Conservation (phyloP, 2,888 invertebrate genomes). For the Rambutsinella grinnellia region DNA sequence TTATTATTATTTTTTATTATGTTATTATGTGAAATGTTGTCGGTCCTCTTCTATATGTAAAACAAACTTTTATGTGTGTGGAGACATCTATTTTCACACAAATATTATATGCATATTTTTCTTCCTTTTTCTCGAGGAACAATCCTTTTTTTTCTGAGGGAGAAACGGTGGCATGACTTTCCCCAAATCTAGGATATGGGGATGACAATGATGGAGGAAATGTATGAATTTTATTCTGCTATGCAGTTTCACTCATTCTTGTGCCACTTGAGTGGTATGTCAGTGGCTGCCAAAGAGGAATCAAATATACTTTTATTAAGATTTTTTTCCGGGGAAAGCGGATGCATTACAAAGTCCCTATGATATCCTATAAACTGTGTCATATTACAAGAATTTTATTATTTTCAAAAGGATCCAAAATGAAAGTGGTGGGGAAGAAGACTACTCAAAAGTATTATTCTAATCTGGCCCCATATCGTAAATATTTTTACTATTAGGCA, state of each 20-base stretch:
- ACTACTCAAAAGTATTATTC: too few relatives aligned
- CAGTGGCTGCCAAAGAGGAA: not conserved
- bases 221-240: constrained; percentile 10
- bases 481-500: too few relatives aligned
- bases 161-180: not conserved
- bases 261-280: not conserved
- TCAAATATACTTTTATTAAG: not conserved
- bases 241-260: not conserved
- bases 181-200: constrained; percentile 7
- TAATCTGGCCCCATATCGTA: too few relatives aligned
- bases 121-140: not conserved
- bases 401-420: too few relatives aligned
- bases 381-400: too few relatives aligned
- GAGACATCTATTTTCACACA: not conserved
- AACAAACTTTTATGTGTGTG: not conserved
- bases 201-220: constrained; percentile 9
- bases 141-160: not conserved
- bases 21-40: constrained; percentile 15
- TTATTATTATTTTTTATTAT: constrained; percentile 29
- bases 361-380: too few relatives aligned
- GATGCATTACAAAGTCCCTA: not conserved
- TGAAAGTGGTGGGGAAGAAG: too few relatives aligned
- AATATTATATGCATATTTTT: not conserved
- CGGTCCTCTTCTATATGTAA: not conserved
- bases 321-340: not conserved